phyloP scores from a whole-genome alignment of 2,888 invertebrate species.

The Omphaloscelis lunosa region DNA sequence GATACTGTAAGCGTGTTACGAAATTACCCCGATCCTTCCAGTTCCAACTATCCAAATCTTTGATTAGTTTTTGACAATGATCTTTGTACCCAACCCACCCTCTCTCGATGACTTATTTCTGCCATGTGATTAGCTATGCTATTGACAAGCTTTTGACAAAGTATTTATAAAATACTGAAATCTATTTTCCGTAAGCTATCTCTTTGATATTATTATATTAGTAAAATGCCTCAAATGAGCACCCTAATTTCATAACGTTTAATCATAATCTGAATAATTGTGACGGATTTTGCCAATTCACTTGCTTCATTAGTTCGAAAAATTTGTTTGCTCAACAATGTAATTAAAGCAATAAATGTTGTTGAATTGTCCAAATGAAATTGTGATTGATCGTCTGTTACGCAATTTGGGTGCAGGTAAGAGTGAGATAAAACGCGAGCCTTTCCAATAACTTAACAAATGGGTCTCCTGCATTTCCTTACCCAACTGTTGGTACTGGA shows the following conservation, averaged over 20 bases:
- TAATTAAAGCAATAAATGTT: too few species aligned
- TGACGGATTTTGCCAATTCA: too few species aligned
- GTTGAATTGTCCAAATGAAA: too few species aligned
- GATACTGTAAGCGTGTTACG: too few species aligned
- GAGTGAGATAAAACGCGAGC: neutral
- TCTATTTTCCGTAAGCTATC: neutral
- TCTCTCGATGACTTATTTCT: neutral
- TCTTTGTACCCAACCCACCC: slow-evolving; percentile 3
- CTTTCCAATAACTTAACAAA: neutral
- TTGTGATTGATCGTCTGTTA: too few species aligned
- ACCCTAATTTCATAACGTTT: too few species aligned
- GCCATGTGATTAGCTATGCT: neutral
- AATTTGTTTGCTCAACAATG: too few species aligned
- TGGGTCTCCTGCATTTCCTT: neutral
- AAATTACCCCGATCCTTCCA: too few species aligned
- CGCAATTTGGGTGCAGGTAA: too few species aligned
- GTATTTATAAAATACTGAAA: neutral
- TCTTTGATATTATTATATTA: neutral
- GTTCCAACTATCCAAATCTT: too few species aligned
- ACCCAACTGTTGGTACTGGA: neutral
- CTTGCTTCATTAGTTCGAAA: too few species aligned
- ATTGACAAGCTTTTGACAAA: neutral
- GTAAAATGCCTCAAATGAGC: neutral
- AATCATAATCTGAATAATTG: too few species aligned
- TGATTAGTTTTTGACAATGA: neutral